Evolutionary conservation across 1,140 invertebrate genomes (phyloP), one percentile per base, ranked within the genome.

Genomic region (Stratiolaelaps scimitus): DNA sequence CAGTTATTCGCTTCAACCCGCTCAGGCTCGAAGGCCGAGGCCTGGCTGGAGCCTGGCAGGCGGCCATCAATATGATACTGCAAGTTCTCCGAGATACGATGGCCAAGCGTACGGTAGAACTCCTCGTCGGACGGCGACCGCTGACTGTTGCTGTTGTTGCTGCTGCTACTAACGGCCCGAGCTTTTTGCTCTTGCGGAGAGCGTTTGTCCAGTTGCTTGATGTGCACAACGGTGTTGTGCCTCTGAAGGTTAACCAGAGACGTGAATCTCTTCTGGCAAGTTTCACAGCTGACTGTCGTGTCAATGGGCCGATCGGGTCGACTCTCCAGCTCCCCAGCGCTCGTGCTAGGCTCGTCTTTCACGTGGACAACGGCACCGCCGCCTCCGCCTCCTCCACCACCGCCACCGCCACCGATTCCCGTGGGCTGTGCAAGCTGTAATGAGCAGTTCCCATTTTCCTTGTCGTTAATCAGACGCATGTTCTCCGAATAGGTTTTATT

Each of bases 61-160:
- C 82, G 83, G 1, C 83, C 83, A 71, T 84, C 83, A 7, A 85
- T 73, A 72, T 82, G 79, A 71, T 83, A 76, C 1, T 80, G 69
- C 2, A 85, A 72, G 70, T 85, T 85, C 60, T 84, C 81, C 4
- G 80, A 76, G 46, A 85, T 82, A 71, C 83, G 84, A 66, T 78
- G 77, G 64, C 80, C 78, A 28, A 84, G 76, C 67, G 77, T 78
- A 66, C 76, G 79, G 71, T 82, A 84, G 68, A 83, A 83, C 0
- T 77, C 73, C 66, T 75, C 79, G 69, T 82, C 80, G 71, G 46
- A 34, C 64, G 53, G 53, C 17, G 26, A 29, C 1, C 53, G 53
- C 26, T 60, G 53, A 15, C 23, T 34, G 10, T 60, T 60, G 34
- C 34, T 40, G 10, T 10, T 40, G 34, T 40, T 40, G 34, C 34